These are phyloP conservation scores for Trichopria drosophilae DNA, from an alignment of 2,888 invertebrate genomes.

Conservation along the genomic window DNA sequence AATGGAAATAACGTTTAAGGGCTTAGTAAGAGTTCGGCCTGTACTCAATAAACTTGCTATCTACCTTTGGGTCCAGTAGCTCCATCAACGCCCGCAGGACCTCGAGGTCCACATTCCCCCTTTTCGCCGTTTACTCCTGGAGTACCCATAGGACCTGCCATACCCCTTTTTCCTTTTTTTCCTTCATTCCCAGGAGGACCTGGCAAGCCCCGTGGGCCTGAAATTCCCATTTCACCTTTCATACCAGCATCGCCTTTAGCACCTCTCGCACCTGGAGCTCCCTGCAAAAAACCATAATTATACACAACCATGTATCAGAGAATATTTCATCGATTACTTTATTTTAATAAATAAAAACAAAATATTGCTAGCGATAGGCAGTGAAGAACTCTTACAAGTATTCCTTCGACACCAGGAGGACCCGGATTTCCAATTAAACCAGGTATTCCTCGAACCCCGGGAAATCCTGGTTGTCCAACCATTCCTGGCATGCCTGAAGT, in stretches of 20 bases:
- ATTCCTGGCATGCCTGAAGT: constrained; percentile 72
- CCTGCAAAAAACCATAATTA: constrained; percentile 60
- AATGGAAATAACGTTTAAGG: no score
- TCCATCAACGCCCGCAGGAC: constrained; percentile 78
- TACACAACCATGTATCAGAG: background rate
- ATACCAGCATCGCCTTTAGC: constrained; percentile 76
- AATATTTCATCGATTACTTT: background rate
- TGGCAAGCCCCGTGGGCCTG: constrained; percentile 76
- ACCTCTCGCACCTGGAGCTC: constrained; percentile 77
- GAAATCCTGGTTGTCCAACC: constrained; percentile 79
- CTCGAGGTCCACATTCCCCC: constrained; percentile 67
- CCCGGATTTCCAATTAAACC: constrained; percentile 76
- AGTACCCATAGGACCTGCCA: constrained; percentile 74
- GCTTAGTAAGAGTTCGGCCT: no score
- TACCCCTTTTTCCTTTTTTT: constrained; percentile 79
- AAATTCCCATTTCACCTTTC: constrained; percentile 74
- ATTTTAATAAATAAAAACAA: background rate
- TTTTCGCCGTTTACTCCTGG: constrained; percentile 76
- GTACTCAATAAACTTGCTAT: no score
- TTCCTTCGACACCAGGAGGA: constrained; percentile 74
- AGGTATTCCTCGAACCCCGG: constrained; percentile 77
- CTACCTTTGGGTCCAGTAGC: constrained; percentile 72
- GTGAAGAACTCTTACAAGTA: constrained; percentile 61
- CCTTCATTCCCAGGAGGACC: constrained; percentile 77
- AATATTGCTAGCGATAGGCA: background rate